phyloP scores from a whole-genome alignment of 2,888 invertebrate genomes.

The Melieria crassipennis region DNA sequence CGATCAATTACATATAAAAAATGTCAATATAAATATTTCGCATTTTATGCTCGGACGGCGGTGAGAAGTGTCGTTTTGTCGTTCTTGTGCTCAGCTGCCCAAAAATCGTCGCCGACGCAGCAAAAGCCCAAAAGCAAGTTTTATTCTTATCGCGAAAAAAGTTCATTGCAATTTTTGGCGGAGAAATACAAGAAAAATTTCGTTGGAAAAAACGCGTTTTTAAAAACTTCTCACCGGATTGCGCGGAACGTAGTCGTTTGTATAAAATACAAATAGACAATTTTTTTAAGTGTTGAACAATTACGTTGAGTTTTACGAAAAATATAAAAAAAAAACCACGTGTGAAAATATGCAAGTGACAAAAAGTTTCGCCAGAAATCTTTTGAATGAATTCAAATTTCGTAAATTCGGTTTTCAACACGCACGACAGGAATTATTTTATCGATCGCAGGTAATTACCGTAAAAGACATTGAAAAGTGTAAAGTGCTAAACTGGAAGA shows the following conservation, averaged over 20 bases:
- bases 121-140: background rate
- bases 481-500: too few species aligned
- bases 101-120: background rate
- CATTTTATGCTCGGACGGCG: constrained; percentile 48
- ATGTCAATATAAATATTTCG: constrained; percentile 47
- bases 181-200: too few species aligned
- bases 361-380: constrained; percentile 51
- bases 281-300: background rate
- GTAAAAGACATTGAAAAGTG: too few species aligned
- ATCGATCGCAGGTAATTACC: constrained; percentile 59
- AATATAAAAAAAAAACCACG: background rate
- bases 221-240: too few species aligned
- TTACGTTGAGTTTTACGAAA: background rate
- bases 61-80: constrained; percentile 20
- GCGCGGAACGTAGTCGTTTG: too few species aligned
- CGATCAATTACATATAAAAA: constrained; percentile 46
- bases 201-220: too few species aligned
- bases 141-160: background rate
- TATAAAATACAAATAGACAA: too few species aligned
- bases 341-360: constrained; percentile 53
- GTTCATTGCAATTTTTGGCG: background rate
- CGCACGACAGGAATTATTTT: constrained; percentile 59
- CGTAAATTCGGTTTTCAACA: constrained; percentile 60
- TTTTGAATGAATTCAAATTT: constrained; percentile 56
- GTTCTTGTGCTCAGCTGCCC: constrained; percentile 2